phyloP scores from a whole-genome alignment of 2,797 vertebrate species.

The Mus caroli region DNA sequence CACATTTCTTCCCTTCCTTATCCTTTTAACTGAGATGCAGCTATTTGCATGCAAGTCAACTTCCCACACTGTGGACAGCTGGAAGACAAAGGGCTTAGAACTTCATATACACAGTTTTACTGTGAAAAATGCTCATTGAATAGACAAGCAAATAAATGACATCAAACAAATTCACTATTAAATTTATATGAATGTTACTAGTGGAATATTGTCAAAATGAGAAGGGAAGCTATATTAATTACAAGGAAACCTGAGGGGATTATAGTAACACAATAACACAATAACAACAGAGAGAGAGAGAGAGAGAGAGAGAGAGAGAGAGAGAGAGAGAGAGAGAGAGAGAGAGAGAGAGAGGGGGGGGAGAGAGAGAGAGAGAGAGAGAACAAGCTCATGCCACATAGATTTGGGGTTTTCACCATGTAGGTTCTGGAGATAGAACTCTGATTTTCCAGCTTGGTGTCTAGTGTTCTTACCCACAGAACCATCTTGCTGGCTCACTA shows the following conservation, averaged over 20 bases:
- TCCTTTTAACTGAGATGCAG: background rate
- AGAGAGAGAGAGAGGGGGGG: background rate
- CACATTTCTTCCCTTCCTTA: background rate
- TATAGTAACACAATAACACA: background rate
- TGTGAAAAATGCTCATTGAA: conserved; percentile 5
- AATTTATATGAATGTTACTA: background rate
- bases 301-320: background rate
- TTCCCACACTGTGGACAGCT: background rate
- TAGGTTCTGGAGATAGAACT: background rate
- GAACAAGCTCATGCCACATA: background rate
- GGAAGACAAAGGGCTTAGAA: background rate
- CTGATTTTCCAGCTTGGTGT: background rate
- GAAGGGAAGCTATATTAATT: conserved; percentile 9
- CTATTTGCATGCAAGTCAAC: background rate
- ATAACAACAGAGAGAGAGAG: background rate
- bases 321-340: background rate
- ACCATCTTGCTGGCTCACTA: no score
- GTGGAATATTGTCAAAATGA: background rate
- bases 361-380: background rate
- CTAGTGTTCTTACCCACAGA: background rate
- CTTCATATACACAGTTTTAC: background rate
- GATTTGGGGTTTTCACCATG: background rate
- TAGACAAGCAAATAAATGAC: background rate
- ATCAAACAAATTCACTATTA: background rate
- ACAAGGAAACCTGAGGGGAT: background rate